phyloP scores from a whole-genome alignment of 2,888 invertebrate species.

The Celastrina argiolus region DNA sequence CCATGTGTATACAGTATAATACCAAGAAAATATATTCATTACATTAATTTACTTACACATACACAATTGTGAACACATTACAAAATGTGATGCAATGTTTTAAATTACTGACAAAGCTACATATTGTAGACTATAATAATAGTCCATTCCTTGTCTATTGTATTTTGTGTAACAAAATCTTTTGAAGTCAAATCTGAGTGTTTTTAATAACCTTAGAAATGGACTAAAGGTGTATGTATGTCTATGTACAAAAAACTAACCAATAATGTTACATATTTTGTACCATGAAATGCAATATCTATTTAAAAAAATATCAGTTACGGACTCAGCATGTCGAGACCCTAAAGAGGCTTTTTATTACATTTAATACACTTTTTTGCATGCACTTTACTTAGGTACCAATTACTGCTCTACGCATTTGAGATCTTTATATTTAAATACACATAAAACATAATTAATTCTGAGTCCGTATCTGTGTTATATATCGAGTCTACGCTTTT shows the following conservation, averaged over 20 bases:
- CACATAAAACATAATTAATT: background rate
- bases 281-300: constrained; percentile 64
- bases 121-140: background rate
- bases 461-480: constrained; percentile 4
- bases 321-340: background rate
- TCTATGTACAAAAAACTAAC: constrained; percentile 35
- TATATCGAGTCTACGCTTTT: background rate
- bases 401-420: background rate
- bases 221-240: constrained; percentile 22
- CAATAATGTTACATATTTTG: constrained; percentile 49
- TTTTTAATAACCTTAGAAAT: background rate
- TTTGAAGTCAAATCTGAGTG: too few relatives aligned
- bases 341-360: background rate
- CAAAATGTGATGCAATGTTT: constrained; percentile 21
- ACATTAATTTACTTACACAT: constrained; percentile 15
- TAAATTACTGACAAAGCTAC: background rate
- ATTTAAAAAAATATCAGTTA: constrained; percentile 34
- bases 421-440: constrained; percentile 4
- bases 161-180: background rate
- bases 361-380: background rate
- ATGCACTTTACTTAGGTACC: background rate
- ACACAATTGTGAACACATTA: constrained; percentile 28
- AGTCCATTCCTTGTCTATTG: background rate
- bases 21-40: constrained; percentile 41
- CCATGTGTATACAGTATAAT: constrained; percentile 30